A percentile compares a stretch with the other conserved stretches of the same genome.
phyloP scores from a whole-genome alignment of 1,140 invertebrate species.

The Drosophila equinoxialis region DNA sequence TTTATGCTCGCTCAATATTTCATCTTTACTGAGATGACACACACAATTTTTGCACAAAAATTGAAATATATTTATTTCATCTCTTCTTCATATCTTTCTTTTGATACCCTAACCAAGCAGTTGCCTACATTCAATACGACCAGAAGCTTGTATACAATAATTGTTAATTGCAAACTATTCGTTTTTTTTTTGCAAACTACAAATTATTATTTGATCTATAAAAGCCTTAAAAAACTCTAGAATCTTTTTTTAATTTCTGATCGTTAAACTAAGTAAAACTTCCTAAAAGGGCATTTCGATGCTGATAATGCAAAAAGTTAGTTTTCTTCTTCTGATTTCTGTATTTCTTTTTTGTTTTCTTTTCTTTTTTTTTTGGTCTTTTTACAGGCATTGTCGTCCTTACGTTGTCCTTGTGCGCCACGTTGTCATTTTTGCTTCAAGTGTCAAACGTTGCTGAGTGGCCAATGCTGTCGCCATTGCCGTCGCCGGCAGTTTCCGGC shows the following conservation, averaged over 20 bases:
- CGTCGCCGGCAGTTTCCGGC: conserved; percentile 68
- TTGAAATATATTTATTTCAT: conserved; percentile 78
- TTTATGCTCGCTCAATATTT: conserved; percentile 68
- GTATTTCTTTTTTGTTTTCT: conserved; percentile 13
- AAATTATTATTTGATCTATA: no score
- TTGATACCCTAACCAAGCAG: background rate
- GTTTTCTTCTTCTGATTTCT: background rate
- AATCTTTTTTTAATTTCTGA: no score
- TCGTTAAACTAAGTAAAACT: no score
- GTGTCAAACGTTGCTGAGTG: conserved; percentile 76
- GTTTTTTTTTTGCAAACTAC: no score
- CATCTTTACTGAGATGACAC: conserved; percentile 42
- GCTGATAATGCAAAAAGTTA: background rate
- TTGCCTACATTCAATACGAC: no score
- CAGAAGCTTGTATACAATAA: no score
- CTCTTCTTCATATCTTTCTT: conserved; percentile 23
- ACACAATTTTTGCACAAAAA: conserved; percentile 62
- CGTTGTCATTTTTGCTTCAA: conserved; percentile 70
- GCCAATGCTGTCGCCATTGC: conserved; percentile 64
- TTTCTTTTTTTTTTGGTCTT: conserved; percentile 30
- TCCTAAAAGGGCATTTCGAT: background rate
- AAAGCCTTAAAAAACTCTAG: no score
- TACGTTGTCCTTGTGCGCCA: conserved; percentile 71
- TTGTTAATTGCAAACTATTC: no score
- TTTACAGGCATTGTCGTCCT: conserved; percentile 60